A percentile compares a stretch with the other conserved stretches of the same genome.
Conservation (phyloP, 1,140 invertebrate species). For the Schlechtendalia chinensis region DNA sequence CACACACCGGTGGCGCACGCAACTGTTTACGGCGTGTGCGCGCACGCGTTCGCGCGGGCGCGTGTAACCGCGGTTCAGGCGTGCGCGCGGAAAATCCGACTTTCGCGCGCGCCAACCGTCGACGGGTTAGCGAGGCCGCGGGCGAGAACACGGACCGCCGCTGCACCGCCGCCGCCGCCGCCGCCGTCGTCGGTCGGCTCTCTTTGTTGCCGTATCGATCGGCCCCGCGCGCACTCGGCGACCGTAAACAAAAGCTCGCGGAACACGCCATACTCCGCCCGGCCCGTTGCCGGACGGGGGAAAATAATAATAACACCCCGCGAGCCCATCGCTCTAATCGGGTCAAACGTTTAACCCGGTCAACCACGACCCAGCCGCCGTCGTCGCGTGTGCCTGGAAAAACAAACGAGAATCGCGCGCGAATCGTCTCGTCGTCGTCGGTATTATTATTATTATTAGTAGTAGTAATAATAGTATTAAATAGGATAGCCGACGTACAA, state of each 20-base stretch:
- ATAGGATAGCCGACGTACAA: too few relatives aligned
- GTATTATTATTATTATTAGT: too few relatives aligned
- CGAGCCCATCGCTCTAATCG: background rate
- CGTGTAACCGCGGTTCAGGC: too few relatives aligned
- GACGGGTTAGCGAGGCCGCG: background rate
- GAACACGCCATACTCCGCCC: background rate
- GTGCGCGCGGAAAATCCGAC: background rate
- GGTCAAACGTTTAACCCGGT: conserved; percentile 46
- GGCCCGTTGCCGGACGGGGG: background rate
- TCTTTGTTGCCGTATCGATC: conserved; percentile 29
- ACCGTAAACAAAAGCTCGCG: background rate
- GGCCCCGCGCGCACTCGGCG: background rate
- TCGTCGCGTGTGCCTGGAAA: conserved; percentile 3
- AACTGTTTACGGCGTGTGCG: too few relatives aligned
- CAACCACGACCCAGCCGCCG: background rate
- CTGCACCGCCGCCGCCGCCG: background rate
- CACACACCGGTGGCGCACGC: too few relatives aligned
- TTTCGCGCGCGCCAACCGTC: background rate
- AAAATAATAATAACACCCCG: too few relatives aligned
- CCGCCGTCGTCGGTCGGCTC: background rate
- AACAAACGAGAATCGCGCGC: background rate
- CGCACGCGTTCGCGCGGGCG: background rate
- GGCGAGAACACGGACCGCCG: too few relatives aligned
- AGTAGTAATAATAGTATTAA: too few relatives aligned
- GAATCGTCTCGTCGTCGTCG: too few relatives aligned